These are phyloP conservation scores for Mycetomoellerius zeteki DNA, from an alignment of 1,140 invertebrate genomes.

Conservation along the genomic window DNA sequence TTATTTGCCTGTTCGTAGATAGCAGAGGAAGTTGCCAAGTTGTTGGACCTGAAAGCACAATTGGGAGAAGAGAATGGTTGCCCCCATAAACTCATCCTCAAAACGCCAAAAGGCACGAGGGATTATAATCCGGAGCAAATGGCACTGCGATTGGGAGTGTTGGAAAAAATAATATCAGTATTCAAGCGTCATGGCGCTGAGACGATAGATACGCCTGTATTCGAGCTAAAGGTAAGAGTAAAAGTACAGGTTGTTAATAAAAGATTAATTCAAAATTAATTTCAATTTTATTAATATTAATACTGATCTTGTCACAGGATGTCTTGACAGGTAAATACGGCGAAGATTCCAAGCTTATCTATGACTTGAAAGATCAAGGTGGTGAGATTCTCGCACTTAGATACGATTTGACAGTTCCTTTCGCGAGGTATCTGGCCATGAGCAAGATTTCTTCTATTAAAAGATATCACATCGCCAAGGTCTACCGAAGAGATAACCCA, in stretches of 20 bases:
- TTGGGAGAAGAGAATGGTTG: conserved; percentile 87
- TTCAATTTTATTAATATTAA: not conserved
- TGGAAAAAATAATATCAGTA: conserved; percentile 95
- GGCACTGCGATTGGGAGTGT: conserved; percentile 95
- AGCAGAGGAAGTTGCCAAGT: conserved; percentile 93
- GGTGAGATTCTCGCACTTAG: conserved; percentile 97
- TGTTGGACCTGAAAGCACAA: conserved; percentile 93
- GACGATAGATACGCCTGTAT: conserved; percentile 99
- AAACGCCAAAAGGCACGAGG: conserved; percentile 98
- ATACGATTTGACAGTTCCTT: conserved; percentile 97
- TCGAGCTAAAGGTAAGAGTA: conserved; percentile 97
- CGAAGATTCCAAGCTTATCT: conserved; percentile 99
- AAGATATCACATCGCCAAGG: conserved; percentile 97
- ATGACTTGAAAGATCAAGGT: conserved; percentile 99
- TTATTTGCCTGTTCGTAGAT: conserved; percentile 87
- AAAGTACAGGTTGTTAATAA: conserved; percentile 90
- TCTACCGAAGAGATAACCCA: conserved; percentile 99
- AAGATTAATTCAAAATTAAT: not conserved
- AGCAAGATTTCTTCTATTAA: conserved; percentile 98
- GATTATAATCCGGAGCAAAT: conserved; percentile 98
- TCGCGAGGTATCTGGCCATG: conserved; percentile 99
- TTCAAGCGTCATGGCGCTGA: conserved; percentile 99
- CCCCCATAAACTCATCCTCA: conserved; percentile 93
- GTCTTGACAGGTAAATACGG: conserved; percentile 99
- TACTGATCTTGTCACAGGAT: conserved; percentile 90